Evolutionary conservation across 2,113 vertebrate genomes (phyloP).

Genomic region (Hyaena hyaena): DNA sequence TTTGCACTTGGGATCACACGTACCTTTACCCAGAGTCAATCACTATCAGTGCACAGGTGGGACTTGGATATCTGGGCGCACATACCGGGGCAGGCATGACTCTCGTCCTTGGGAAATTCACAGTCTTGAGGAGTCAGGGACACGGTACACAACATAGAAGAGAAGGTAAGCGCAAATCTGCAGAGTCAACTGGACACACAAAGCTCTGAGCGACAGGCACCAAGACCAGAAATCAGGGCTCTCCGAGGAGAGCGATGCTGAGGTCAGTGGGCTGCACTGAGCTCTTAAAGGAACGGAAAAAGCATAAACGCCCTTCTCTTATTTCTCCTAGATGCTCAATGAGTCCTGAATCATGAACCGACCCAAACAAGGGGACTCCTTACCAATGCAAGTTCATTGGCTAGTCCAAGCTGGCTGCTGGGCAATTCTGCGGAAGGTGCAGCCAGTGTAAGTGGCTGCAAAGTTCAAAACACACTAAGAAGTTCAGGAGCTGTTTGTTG

Average conservation of each 20-base stretch:
- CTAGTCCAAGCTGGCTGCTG: not conserved
- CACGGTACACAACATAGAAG: not conserved
- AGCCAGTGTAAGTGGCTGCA: not conserved
- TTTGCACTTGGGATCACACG: not conserved
- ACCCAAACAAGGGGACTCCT: not conserved
- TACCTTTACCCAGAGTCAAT: not conserved
- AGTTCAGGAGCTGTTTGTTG: not conserved
- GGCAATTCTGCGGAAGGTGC: not conserved
- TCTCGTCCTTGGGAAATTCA: not conserved
- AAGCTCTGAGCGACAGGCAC: not conserved
- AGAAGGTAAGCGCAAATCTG: not conserved
- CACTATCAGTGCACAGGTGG: not conserved
- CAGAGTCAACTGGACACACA: not conserved
- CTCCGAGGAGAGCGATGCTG: not conserved
- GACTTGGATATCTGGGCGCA: not conserved
- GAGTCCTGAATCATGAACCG: not conserved
- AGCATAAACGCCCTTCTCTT: not conserved
- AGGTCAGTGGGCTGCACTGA: not conserved
- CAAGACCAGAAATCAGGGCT: not conserved
- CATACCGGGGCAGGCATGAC: not conserved
- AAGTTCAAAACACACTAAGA: not conserved
- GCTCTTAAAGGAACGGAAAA: not conserved
- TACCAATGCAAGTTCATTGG: not conserved
- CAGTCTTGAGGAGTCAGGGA: not conserved
- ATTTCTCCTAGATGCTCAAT: not conserved